Evolutionary conservation across 2,113 vertebrate species (phyloP).

Genomic region (Orcinus orca): DNA sequence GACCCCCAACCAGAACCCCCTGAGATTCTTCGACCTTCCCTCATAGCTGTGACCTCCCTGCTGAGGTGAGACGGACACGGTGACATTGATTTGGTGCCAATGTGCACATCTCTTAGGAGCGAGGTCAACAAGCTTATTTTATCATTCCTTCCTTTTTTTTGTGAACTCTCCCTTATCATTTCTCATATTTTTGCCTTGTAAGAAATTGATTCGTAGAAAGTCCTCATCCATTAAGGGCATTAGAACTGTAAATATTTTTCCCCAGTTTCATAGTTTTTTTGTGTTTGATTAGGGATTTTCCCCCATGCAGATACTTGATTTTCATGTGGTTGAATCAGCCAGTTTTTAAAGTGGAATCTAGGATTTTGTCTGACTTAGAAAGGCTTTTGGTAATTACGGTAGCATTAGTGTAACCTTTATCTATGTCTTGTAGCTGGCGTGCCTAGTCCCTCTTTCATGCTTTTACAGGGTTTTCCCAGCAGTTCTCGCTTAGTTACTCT

Average conservation of each 20-base stretch:
- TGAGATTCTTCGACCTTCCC: not conserved
- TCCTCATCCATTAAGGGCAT: not conserved
- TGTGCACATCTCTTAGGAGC: not conserved
- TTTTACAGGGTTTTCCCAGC: no score
- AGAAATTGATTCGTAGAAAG: not conserved
- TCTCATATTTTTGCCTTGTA: not conserved
- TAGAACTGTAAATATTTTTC: not conserved
- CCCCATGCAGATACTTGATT: not conserved
- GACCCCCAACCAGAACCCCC: no score
- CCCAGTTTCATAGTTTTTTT: not conserved
- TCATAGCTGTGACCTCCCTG: no score
- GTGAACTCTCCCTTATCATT: no score
- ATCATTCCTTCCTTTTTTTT: not conserved
- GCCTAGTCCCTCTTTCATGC: no score
- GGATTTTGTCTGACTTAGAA: not conserved
- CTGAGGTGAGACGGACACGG: not conserved
- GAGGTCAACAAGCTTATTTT: fast-evolving
- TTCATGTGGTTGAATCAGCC: not conserved
- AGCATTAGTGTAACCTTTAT: no score
- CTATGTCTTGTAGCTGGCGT: not conserved
- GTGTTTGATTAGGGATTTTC: not conserved
- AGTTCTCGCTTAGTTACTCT: no score
- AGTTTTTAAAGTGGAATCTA: not conserved
- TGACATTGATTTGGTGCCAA: fast-evolving
- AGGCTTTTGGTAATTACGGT: not conserved